These are phyloP conservation scores for Hermaeophaga mercurialis DNA, from an alignment of 2,888 invertebrate genomes.

Conservation along the genomic window DNA sequence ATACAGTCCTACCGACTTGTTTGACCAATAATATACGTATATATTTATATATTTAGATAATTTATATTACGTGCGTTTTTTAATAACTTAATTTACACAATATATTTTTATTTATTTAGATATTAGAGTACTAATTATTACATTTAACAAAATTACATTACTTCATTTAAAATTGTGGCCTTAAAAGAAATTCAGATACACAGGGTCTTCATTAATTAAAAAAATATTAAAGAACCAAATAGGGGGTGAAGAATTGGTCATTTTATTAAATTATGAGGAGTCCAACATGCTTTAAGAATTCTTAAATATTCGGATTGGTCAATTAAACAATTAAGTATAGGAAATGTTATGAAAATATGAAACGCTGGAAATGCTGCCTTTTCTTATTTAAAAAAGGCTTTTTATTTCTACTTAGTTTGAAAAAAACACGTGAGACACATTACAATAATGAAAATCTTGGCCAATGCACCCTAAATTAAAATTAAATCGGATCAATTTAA, in stretches of 20 bases:
- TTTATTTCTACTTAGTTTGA: no score
- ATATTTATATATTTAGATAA: slow-evolving; percentile 19
- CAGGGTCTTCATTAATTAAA: slow-evolving; percentile 11
- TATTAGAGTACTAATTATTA: slow-evolving; percentile 16
- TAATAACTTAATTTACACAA: slow-evolving; percentile 10
- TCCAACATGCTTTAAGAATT: no score
- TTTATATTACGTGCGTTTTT: slow-evolving; percentile 12
- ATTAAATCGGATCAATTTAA: not conserved
- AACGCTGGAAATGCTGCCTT: no score
- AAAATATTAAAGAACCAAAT: not conserved
- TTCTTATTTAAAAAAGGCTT: no score
- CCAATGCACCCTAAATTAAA: no score
- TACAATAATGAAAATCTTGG: no score
- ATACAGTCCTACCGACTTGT: slow-evolving; percentile 1
- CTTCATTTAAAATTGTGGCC: slow-evolving; percentile 19
- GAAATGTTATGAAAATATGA: no score
- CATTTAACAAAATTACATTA: slow-evolving; percentile 19
- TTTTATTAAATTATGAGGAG: not conserved
- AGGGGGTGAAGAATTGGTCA: not conserved
- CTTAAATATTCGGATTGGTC: no score
- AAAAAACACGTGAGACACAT: no score
- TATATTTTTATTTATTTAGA: slow-evolving; percentile 16
- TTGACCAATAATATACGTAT: slow-evolving; percentile 14
- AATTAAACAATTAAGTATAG: no score
- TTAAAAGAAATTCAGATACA: slow-evolving; percentile 22